Percentiles rank a stretch among this genome's conserved stretches.
Conservation (phyloP, 1,140 invertebrate species). For the Aphaenogaster rudis region DNA sequence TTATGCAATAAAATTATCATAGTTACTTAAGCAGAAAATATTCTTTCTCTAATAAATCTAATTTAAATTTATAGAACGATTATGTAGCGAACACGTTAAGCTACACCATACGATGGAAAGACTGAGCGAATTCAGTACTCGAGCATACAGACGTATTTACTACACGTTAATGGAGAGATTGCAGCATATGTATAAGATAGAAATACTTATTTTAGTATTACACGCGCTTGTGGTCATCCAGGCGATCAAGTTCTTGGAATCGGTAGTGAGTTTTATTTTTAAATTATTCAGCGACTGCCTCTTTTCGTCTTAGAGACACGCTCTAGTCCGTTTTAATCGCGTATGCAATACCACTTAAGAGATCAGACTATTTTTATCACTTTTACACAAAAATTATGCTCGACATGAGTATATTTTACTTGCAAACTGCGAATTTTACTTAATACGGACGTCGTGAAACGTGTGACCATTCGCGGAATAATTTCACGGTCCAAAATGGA, state of each 20-base stretch:
- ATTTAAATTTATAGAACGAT: conserved; percentile 68
- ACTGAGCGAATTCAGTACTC: conserved; percentile 80
- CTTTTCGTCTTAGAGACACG: conserved; percentile 53
- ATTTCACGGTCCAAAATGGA: conserved; percentile 43
- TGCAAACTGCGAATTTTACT: conserved; percentile 56
- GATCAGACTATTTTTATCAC: conserved; percentile 40
- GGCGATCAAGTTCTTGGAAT: conserved; percentile 75
- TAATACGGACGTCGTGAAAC: conserved; percentile 48
- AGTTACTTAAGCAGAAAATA: background rate
- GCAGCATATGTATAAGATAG: conserved; percentile 83
- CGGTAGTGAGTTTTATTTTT: conserved; percentile 72
- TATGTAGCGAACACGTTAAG: conserved; percentile 80
- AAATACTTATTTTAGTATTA: conserved; percentile 81
- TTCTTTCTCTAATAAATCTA: background rate
- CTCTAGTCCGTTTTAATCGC: conserved; percentile 42
- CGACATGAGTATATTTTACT: conserved; percentile 31
- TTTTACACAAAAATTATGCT: conserved; percentile 48
- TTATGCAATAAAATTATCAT: conserved; percentile 19
- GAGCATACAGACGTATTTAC: conserved; percentile 79
- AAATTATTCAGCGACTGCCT: conserved; percentile 74
- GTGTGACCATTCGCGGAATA: conserved; percentile 38
- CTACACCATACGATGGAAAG: conserved; percentile 82
- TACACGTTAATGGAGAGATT: conserved; percentile 78
- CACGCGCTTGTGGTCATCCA: conserved; percentile 78
- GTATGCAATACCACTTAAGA: conserved; percentile 28